Evolutionary conservation across 2,888 invertebrate species (phyloP).

Genomic region (Lasioglossum figueresi): DNA sequence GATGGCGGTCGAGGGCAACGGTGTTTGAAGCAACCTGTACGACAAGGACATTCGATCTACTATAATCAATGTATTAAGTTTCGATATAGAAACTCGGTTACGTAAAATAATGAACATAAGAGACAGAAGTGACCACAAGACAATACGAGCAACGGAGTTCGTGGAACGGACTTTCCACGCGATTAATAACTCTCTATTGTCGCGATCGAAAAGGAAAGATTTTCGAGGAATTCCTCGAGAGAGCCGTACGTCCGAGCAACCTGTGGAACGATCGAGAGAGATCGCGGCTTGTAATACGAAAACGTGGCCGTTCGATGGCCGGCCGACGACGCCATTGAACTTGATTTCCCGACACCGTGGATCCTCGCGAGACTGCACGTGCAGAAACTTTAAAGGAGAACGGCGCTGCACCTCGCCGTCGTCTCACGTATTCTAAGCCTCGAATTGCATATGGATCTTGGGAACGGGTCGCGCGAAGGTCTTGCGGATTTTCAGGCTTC

Average conservation of each 20-base stretch:
- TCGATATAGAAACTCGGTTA: conserved; percentile 54
- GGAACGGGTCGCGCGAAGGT: conserved; percentile 22
- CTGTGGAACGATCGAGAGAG: neutral
- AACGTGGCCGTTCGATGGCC: conserved; percentile 52
- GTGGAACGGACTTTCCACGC: conserved; percentile 38
- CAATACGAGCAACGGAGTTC: conserved; percentile 46
- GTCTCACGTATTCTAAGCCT: conserved; percentile 51
- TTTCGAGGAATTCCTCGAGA: neutral
- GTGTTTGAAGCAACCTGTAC: conserved; percentile 4
- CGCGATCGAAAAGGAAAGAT: neutral
- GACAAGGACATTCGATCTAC: conserved; percentile 23
- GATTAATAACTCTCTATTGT: conserved; percentile 30
- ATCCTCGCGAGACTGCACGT: conserved; percentile 60
- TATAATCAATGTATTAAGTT: conserved; percentile 53
- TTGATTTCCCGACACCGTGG: conserved; percentile 70
- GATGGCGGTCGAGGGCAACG: neutral
- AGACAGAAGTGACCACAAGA: conserved; percentile 34
- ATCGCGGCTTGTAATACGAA: neutral
- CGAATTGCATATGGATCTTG: conserved; percentile 48
- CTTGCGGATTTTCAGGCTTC: neutral
- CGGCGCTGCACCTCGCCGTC: conserved; percentile 56
- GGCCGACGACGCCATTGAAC: conserved; percentile 72
- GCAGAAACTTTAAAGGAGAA: conserved; percentile 67
- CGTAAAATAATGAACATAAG: conserved; percentile 50
- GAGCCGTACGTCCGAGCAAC: neutral